Percentiles rank a stretch among this genome's conserved stretches.
Evolutionary conservation across 2,888 invertebrate species (phyloP).

Genomic region (Gasteruption jaculator): DNA sequence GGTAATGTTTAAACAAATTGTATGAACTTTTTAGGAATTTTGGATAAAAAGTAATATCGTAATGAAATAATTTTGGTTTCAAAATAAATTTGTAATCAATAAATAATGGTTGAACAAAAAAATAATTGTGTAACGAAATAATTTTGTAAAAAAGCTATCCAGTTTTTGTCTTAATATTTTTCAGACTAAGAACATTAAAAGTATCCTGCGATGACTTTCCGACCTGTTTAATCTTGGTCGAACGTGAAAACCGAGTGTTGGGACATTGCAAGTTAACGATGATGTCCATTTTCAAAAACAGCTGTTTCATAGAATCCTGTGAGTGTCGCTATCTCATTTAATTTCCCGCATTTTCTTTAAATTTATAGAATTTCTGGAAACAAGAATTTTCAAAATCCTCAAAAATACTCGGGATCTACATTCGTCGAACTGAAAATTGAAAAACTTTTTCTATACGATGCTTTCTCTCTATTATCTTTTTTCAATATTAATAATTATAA

Average conservation of each 20-base stretch:
- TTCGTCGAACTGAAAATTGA: neutral
- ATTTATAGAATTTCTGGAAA: conserved; percentile 5
- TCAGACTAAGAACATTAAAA: conserved; percentile 65
- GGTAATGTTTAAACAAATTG: conserved; percentile 50
- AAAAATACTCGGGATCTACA: no score
- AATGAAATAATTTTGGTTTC: conserved; percentile 12
- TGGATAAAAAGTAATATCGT: neutral
- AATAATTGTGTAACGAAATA: neutral
- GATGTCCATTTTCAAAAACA: conserved; percentile 65
- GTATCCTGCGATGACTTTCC: conserved; percentile 70
- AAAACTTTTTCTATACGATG: no score
- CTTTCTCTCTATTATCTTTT: no score
- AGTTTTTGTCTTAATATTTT: conserved; percentile 13
- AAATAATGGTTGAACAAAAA: neutral
- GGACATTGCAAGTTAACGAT: conserved; percentile 78
- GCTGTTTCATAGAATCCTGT: conserved; percentile 75
- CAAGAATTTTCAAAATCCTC: no score
- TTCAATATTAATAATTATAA: no score
- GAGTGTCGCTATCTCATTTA: conserved; percentile 23
- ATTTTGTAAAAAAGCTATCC: neutral
- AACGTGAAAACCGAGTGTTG: conserved; percentile 56
- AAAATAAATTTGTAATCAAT: neutral
- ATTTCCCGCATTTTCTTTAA: conserved; percentile 2
- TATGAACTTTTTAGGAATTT: neutral
- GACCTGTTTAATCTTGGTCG: conserved; percentile 66